A percentile compares a stretch with the other conserved stretches of the same genome.
These are phyloP conservation scores for Thamnaconus septentrionalis DNA, from an alignment of 2,113 vertebrate genomes.

Conservation along the genomic window DNA sequence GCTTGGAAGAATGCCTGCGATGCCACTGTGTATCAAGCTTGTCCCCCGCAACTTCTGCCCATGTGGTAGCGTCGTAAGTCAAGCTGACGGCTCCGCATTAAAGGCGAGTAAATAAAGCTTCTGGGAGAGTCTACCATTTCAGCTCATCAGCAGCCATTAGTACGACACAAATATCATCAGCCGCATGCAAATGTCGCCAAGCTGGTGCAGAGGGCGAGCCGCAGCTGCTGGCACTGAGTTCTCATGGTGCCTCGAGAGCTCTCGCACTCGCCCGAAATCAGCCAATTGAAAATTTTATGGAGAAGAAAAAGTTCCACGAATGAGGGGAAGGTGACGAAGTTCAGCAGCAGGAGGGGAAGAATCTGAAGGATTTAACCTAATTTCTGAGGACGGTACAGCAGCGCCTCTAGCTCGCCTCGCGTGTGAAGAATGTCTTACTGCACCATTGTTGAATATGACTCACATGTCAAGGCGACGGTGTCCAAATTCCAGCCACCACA, in stretches of 20 bases:
- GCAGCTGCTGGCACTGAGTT: not conserved
- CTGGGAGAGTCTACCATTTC: slow-evolving; percentile 68
- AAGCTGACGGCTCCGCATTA: slow-evolving; percentile 64
- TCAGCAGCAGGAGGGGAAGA: not conserved
- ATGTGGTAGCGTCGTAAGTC: slow-evolving; percentile 66
- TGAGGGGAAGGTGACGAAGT: not conserved
- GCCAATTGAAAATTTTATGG: too few relatives aligned
- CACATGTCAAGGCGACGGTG: too few relatives aligned
- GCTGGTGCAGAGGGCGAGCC: slow-evolving; percentile 19
- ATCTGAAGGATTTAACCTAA: not conserved
- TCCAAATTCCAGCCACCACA: too few relatives aligned
- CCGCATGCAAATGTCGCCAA: slow-evolving; percentile 34
- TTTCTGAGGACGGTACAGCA: too few relatives aligned
- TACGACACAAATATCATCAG: slow-evolving; percentile 73
- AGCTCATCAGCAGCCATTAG: slow-evolving; percentile 76
- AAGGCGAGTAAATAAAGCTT: slow-evolving; percentile 71
- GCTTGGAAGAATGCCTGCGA: slow-evolving; percentile 2
- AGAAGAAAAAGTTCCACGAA: not conserved
- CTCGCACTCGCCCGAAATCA: too few relatives aligned
- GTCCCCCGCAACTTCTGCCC: slow-evolving; percentile 30
- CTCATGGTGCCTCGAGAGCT: too few relatives aligned
- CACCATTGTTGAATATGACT: too few relatives aligned
- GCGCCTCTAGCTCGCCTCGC: too few relatives aligned
- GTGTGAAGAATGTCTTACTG: too few relatives aligned
- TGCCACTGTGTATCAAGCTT: slow-evolving; percentile 10